phyloP scores from a whole-genome alignment of 2,797 vertebrate genomes.

The Taenioides sp. region DNA sequence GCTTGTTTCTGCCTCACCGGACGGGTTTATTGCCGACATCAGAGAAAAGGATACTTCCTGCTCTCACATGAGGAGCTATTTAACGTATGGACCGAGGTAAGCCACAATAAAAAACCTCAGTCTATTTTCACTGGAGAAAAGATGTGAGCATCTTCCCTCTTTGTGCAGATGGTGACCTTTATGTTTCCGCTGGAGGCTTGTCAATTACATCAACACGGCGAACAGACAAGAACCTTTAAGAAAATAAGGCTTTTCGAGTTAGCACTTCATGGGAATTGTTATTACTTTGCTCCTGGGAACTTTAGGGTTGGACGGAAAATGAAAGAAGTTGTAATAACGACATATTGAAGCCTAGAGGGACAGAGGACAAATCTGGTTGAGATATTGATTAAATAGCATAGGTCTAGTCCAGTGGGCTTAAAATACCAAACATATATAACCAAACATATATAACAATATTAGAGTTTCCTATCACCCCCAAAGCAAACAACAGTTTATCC shows the following conservation, averaged over 20 bases:
- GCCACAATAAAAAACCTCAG: slow-evolving; percentile 28
- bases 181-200: slow-evolving; percentile 33
- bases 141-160: slow-evolving; percentile 31
- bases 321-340: slow-evolving; percentile 39
- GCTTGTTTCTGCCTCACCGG: slow-evolving; percentile 50
- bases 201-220: slow-evolving; percentile 20
- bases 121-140: slow-evolving; percentile 30
- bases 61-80: slow-evolving; percentile 34
- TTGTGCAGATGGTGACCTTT: slow-evolving; percentile 47
- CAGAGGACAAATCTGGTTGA: slow-evolving; percentile 27
- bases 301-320: background rate
- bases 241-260: slow-evolving; percentile 15
- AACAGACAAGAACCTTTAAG: slow-evolving; percentile 19
- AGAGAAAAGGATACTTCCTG: slow-evolving; percentile 38
- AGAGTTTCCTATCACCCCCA: background rate
- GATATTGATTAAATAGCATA: slow-evolving; percentile 24
- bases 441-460: background rate
- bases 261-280: slow-evolving; percentile 15
- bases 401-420: background rate
- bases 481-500: background rate
- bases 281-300: slow-evolving; percentile 20
- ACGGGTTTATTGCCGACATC: slow-evolving; percentile 34
- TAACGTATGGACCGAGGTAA: slow-evolving; percentile 35
- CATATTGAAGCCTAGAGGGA: slow-evolving; percentile 38
- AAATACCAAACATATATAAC: background rate